Percentiles rank a stretch among this genome's conserved stretches.
phyloP scores from a whole-genome alignment of 2,888 invertebrate genomes.

The Oasisia sp. region DNA sequence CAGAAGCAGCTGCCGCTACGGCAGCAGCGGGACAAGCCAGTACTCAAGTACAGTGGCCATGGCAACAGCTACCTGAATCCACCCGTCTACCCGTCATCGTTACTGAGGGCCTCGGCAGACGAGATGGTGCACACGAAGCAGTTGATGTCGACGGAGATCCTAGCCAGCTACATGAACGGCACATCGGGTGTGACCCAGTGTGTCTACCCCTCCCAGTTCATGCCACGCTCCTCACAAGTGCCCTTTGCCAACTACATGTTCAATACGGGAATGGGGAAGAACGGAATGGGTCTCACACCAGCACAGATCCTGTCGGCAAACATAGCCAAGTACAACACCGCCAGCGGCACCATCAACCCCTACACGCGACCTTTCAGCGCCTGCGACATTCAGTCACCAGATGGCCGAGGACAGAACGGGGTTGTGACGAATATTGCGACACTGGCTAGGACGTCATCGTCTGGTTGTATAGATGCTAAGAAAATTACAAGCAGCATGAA shows the following conservation, averaged over 20 bases:
- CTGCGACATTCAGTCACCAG: slow-evolving; percentile 45
- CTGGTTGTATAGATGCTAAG: background rate
- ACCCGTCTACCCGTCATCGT: background rate
- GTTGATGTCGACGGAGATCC: background rate
- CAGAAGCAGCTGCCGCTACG: slow-evolving; percentile 55
- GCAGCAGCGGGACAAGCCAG: slow-evolving; percentile 52
- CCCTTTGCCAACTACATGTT: background rate
- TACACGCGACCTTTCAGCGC: slow-evolving; percentile 59
- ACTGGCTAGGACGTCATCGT: background rate
- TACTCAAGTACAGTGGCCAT: slow-evolving; percentile 46
- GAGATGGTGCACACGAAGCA: background rate
- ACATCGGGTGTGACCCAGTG: background rate
- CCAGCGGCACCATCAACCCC: slow-evolving; percentile 45
- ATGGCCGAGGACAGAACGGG: background rate
- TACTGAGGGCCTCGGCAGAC: background rate
- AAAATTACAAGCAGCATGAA: background rate
- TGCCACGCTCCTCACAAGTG: background rate
- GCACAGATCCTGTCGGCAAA: slow-evolving; percentile 23
- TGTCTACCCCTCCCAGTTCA: background rate
- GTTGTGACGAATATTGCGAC: background rate
- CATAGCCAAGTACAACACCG: slow-evolving; percentile 24
- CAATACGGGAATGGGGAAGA: background rate
- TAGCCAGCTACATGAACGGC: background rate
- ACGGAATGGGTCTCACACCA: background rate
- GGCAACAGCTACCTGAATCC: background rate